Conservation (phyloP, 1,140 invertebrate species). For the Teleogryllus occipitalis region DNA sequence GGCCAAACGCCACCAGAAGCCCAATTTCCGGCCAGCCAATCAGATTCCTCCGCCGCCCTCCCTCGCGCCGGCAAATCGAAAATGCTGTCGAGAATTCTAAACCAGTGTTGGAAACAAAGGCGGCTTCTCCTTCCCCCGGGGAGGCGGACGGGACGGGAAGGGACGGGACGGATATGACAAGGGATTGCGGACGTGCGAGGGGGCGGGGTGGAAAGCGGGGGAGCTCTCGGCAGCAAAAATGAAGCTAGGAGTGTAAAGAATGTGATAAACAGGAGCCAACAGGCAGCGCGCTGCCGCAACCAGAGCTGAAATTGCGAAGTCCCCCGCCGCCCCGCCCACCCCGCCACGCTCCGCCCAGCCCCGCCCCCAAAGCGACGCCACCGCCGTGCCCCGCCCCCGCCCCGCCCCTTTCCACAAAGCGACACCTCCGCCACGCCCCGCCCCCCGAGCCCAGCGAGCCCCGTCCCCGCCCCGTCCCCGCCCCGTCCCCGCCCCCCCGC, state of each 20-base stretch:
- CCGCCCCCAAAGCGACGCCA: too few relatives aligned
- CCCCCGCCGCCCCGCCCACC: too few relatives aligned
- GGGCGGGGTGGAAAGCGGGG: too few relatives aligned
- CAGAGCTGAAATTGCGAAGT: neutral
- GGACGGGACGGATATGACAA: neutral
- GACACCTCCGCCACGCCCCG: too few relatives aligned
- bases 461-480: too few relatives aligned
- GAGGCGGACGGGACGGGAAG: neutral
- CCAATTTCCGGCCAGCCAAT: neutral
- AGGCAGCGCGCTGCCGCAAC: neutral
- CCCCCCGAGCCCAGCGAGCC: too few relatives aligned
- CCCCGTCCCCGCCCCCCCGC: too few relatives aligned
- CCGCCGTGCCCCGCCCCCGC: too few relatives aligned
- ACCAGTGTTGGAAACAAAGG: neutral
- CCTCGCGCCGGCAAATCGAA: neutral
- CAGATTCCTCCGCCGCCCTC: neutral
- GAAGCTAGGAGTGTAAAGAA: constrained; percentile 1
- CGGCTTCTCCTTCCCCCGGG: neutral
- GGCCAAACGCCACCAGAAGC: neutral
- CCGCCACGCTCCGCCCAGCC: neutral
- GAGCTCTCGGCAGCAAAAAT: neutral
- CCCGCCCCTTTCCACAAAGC: too few relatives aligned
- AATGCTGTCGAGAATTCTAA: constrained; percentile 4
- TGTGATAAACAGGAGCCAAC: constrained; percentile 3
- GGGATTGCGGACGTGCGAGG: neutral